phyloP scores from a whole-genome alignment of 2,797 vertebrate genomes.

The Darevskia nairensis region DNA sequence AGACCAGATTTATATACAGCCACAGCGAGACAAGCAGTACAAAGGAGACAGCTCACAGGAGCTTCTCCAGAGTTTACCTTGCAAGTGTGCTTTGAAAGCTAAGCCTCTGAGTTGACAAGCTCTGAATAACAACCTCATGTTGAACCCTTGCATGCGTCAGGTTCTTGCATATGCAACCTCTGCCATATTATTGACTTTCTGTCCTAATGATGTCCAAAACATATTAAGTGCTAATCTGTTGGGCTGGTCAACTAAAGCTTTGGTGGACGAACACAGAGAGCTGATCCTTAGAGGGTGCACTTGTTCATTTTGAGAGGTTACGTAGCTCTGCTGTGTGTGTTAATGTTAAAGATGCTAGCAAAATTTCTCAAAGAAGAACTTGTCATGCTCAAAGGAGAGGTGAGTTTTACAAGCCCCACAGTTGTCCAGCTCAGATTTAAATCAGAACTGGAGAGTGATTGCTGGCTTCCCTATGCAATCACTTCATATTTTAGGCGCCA shows the following conservation, averaged over 20 bases:
- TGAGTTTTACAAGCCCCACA: background rate
- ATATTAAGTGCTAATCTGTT: background rate
- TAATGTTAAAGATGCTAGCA: background rate
- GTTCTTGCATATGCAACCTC: background rate
- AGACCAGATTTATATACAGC: background rate
- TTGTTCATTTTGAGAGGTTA: background rate
- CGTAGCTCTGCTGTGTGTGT: background rate
- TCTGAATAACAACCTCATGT: background rate
- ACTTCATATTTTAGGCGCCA: too few species aligned
- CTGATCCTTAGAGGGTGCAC: background rate
- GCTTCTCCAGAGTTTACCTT: background rate
- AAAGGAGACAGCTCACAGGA: background rate
- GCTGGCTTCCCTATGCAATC: background rate
- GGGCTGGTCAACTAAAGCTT: background rate
- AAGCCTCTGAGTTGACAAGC: background rate
- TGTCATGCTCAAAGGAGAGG: background rate
- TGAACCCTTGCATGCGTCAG: background rate
- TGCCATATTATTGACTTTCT: background rate
- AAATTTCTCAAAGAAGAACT: background rate
- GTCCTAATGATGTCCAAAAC: background rate
- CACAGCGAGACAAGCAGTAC: background rate
- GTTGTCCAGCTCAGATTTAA: background rate
- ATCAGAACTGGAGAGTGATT: background rate
- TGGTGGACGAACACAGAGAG: background rate
- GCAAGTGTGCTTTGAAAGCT: background rate